Evolutionary conservation across 2,113 vertebrate genomes (phyloP).

Genomic region (Dolichallabes microphthalmus): DNA sequence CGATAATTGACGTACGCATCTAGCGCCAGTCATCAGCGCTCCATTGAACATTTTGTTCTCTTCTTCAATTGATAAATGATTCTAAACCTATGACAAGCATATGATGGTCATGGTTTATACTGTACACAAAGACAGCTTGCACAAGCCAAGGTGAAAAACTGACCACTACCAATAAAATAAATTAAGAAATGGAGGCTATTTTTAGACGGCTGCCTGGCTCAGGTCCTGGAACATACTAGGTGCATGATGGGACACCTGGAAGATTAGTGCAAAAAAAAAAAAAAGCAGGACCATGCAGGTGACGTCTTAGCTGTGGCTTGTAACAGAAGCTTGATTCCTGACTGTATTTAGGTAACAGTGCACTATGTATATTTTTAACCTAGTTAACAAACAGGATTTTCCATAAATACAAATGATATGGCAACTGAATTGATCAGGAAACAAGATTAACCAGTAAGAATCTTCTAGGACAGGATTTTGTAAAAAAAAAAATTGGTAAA

Average conservation of each 20-base stretch:
- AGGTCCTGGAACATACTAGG: constrained; percentile 36
- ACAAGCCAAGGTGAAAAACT: neutral
- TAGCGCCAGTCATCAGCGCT: constrained; percentile 1
- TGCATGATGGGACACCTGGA: constrained; percentile 30
- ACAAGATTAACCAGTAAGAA: neutral
- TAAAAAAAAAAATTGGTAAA: neutral
- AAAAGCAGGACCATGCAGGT: constrained; percentile 34
- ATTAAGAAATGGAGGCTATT: constrained; percentile 26
- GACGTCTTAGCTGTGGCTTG: constrained; percentile 51
- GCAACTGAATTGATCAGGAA: neutral
- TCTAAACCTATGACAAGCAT: constrained; percentile 21
- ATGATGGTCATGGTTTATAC: constrained; percentile 38
- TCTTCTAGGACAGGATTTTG: neutral
- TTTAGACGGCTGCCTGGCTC: constrained; percentile 34
- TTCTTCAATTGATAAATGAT: constrained; percentile 27
- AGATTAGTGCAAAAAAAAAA: constrained; percentile 55
- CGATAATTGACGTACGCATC: constrained; percentile 14
- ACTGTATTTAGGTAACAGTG: neutral
- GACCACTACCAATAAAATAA: constrained; percentile 10
- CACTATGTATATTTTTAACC: neutral
- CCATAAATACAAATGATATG: neutral
- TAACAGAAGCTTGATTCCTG: constrained; percentile 27
- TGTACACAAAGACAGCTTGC: constrained; percentile 29
- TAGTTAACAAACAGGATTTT: neutral
- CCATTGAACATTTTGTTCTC: constrained; percentile 18